Evolutionary conservation across 2,888 invertebrate genomes (phyloP).

Genomic region (Pegoplata infirma): DNA sequence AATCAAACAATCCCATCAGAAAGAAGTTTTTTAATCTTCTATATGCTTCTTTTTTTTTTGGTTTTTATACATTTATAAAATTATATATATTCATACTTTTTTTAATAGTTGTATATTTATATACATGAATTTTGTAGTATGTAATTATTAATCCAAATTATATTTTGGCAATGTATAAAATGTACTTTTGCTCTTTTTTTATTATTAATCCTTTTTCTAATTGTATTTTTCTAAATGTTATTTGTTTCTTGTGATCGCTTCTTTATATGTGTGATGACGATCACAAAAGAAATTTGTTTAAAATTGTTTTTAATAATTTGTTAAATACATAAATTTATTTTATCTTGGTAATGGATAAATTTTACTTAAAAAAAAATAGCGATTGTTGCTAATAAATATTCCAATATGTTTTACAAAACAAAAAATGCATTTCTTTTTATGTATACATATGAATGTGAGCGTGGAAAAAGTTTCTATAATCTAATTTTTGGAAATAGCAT

Average conservation of each 20-base stretch:
- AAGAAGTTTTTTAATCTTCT: conserved; percentile 14
- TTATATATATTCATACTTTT: conserved; percentile 24
- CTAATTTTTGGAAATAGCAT: too few relatives aligned
- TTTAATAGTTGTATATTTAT: conserved; percentile 29
- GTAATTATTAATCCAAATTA: neutral
- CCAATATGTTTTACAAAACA: neutral
- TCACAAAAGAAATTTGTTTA: neutral
- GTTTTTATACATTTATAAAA: conserved; percentile 8
- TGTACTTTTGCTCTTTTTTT: neutral
- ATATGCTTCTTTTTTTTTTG: conserved; percentile 36
- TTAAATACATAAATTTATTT: neutral
- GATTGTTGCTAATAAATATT: neutral
- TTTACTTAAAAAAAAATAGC: too few relatives aligned
- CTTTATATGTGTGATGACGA: neutral
- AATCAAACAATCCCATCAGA: conserved; percentile 45
- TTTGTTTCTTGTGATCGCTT: neutral
- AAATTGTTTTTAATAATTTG: neutral
- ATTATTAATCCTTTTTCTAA: neutral
- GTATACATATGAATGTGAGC: neutral
- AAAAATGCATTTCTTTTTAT: conserved; percentile 3
- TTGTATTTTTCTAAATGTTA: conserved; percentile 10
- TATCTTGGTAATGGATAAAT: neutral
- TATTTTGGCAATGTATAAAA: neutral
- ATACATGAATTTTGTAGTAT: neutral
- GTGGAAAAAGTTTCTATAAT: too few relatives aligned